phyloP scores from a whole-genome alignment of 2,113 vertebrate genomes.

The Holacanthus passer region DNA sequence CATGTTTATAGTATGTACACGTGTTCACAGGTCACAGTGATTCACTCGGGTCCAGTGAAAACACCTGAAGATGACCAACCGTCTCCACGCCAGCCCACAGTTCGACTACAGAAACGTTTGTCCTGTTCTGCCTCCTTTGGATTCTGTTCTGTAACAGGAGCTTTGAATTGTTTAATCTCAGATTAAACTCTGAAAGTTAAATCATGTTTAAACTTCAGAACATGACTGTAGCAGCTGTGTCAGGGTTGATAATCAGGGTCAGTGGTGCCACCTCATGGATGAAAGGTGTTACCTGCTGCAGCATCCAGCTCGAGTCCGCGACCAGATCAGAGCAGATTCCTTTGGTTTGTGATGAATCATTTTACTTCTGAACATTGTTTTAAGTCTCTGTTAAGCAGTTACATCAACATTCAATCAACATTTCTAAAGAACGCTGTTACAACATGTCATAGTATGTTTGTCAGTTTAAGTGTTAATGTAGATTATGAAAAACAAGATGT shows the following conservation, averaged over 20 bases:
- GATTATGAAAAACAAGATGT: neutral
- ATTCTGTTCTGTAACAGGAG: too few species aligned
- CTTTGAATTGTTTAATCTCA: too few species aligned
- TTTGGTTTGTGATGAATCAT: neutral
- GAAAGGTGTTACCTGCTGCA: neutral
- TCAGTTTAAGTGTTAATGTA: neutral
- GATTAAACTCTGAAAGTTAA: too few species aligned
- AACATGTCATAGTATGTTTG: neutral
- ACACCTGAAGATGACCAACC: neutral
- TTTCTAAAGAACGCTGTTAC: neutral
- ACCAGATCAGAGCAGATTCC: neutral
- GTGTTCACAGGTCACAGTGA: too few species aligned
- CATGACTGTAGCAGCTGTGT: neutral
- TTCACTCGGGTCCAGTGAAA: neutral
- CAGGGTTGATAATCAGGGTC: neutral
- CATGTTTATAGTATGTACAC: too few species aligned
- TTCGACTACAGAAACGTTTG: neutral
- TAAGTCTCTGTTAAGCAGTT: neutral
- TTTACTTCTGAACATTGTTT: neutral
- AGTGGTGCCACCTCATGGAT: slow-evolving; percentile 33
- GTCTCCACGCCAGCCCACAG: neutral
- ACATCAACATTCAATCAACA: too few species aligned
- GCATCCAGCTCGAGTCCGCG: neutral
- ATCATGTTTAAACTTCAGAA: neutral
- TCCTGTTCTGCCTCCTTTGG: too few species aligned